These are phyloP conservation scores for Clarias fuscus DNA, from an alignment of 2,797 vertebrate species.

Conservation along the genomic window DNA sequence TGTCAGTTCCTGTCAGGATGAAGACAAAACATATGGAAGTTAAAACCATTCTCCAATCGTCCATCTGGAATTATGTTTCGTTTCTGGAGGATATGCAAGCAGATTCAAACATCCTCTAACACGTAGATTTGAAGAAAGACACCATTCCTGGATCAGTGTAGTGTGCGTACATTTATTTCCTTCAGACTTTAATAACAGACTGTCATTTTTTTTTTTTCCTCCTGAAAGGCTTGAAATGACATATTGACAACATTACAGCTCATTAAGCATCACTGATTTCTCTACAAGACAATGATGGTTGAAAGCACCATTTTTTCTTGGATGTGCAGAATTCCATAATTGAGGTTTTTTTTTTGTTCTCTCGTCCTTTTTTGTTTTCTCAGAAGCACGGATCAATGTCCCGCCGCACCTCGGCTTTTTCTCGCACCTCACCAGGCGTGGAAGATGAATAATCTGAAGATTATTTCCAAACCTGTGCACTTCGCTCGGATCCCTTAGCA, in stretches of 20 bases:
- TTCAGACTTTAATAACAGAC: conserved; percentile 11
- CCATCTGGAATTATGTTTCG: conserved; percentile 17
- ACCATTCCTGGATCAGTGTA: conserved; percentile 36
- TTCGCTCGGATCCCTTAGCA: conserved; percentile 29
- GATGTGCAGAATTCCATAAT: conserved; percentile 10
- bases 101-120: not conserved
- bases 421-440: conserved; percentile 31
- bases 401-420: conserved; percentile 6
- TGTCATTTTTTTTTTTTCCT: not conserved
- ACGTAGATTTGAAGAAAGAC: not conserved
- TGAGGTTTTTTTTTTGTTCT: not conserved
- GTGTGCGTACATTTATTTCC: not conserved
- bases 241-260: conserved; percentile 40
- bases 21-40: conserved; percentile 23
- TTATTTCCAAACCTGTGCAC: conserved; percentile 44
- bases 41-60: not conserved
- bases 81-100: conserved; percentile 23
- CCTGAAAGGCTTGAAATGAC: not conserved
- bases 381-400: conserved; percentile 31
- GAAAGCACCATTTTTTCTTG: conserved; percentile 11
- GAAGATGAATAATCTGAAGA: conserved; percentile 51
- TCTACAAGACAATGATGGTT: conserved; percentile 24
- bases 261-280: conserved; percentile 40
- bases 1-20: conserved; percentile 5
- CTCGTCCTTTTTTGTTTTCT: not conserved